Evolutionary conservation across 2,797 vertebrate genomes (phyloP).

Genomic region (Carcharodon carcharias): DNA sequence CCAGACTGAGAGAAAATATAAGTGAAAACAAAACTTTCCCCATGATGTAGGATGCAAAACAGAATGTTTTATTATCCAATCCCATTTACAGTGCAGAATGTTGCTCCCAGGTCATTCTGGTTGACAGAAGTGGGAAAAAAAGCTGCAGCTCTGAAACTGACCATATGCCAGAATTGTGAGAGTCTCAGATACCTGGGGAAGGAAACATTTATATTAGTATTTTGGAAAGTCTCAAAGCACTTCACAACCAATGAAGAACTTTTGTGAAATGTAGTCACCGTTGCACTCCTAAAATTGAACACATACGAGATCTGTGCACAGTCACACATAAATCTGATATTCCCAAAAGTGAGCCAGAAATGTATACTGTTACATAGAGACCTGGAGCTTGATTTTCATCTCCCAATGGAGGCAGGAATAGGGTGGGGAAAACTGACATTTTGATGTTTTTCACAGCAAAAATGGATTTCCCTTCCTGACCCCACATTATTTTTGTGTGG

Average conservation of each 20-base stretch:
- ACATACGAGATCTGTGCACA: neutral
- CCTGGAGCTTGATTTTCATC: too few species aligned
- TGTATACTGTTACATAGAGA: neutral
- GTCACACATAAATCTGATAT: neutral
- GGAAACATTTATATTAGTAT: too few species aligned
- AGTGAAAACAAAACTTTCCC: neutral
- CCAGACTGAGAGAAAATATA: constrained; percentile 19
- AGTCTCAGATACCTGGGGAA: too few species aligned
- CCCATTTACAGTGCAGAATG: neutral
- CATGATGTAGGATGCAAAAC: neutral
- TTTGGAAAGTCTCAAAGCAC: neutral
- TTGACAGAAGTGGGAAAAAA: neutral
- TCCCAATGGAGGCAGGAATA: too few species aligned
- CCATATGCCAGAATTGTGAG: neutral
- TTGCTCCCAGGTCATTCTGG: neutral
- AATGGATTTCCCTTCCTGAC: too few species aligned
- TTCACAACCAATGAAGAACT: neutral
- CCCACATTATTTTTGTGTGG: too few species aligned
- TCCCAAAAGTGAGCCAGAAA: neutral
- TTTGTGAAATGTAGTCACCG: neutral
- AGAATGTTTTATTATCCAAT: neutral
- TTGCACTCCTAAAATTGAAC: neutral
- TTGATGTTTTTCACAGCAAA: too few species aligned
- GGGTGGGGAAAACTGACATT: too few species aligned
- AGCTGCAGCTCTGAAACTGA: neutral